These are phyloP conservation scores for Alaudala cheleensis DNA, from an alignment of 2,113 vertebrate genomes.

Conservation along the genomic window DNA sequence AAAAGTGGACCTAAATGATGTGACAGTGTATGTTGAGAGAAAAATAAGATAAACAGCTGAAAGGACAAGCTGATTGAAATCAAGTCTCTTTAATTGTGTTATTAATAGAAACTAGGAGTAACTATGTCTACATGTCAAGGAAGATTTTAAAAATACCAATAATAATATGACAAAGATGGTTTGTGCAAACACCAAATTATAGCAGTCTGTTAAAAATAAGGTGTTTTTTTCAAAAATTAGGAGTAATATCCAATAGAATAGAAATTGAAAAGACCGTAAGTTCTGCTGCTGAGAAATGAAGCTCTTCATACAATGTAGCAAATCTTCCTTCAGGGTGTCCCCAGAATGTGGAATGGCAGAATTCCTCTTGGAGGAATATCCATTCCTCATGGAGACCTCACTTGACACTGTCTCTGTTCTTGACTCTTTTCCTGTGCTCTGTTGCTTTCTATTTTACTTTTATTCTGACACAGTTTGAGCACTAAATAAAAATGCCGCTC, in stretches of 20 bases:
- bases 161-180: not conserved
- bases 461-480: not conserved
- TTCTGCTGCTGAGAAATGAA: not conserved
- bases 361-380: not conserved
- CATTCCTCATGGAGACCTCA: not conserved
- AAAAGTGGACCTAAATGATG: not conserved
- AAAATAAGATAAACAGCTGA: not conserved
- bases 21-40: not conserved
- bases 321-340: not conserved
- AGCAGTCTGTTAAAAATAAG: not conserved
- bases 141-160: not conserved
- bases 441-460: not conserved
- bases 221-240: not conserved
- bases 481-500: not conserved
- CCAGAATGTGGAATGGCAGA: not conserved
- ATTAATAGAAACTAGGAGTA: not conserved
- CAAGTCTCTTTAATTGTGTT: not conserved
- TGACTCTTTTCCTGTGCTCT: not conserved
- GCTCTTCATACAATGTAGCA: not conserved
- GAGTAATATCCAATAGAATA: not conserved
- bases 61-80: not conserved
- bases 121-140: not conserved
- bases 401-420: not conserved
- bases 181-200: not conserved
- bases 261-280: fast-evolving